Evolutionary conservation across 2,797 vertebrate genomes (phyloP).

Genomic region (Hephaestus fuliginosus): DNA sequence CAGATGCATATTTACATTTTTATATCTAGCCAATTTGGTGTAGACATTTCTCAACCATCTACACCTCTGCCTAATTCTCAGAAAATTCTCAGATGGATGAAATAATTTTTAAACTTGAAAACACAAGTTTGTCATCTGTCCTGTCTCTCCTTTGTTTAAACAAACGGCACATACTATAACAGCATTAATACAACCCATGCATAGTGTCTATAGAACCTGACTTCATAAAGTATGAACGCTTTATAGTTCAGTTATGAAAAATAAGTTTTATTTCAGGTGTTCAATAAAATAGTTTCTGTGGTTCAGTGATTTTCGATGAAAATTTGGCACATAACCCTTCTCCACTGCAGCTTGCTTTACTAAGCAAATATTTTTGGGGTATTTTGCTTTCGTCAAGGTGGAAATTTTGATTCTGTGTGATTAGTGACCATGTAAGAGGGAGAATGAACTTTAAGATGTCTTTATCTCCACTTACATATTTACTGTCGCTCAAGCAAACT

Average conservation of each 20-base stretch:
- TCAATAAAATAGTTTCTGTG: too few relatives aligned
- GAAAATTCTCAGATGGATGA: too few relatives aligned
- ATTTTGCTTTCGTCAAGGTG: background rate
- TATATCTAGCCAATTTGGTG: too few relatives aligned
- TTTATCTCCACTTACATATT: background rate
- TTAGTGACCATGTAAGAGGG: background rate
- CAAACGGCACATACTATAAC: background rate
- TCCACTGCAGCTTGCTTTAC: background rate
- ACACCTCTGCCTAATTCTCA: too few relatives aligned
- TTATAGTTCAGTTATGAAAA: background rate
- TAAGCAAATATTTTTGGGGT: background rate
- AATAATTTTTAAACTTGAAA: too few relatives aligned
- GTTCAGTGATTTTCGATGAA: background rate
- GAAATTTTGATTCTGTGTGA: background rate
- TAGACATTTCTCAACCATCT: too few relatives aligned
- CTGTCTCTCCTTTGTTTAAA: background rate
- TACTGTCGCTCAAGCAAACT: background rate
- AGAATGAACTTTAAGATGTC: background rate
- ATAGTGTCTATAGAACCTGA: background rate
- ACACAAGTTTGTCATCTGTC: too few relatives aligned
- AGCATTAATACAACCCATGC: background rate
- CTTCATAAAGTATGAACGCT: background rate
- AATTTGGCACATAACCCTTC: background rate
- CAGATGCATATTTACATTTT: too few relatives aligned
- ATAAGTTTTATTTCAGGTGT: background rate